phyloP scores from a whole-genome alignment of 2,113 vertebrate genomes.

The Pantherophis guttatus region DNA sequence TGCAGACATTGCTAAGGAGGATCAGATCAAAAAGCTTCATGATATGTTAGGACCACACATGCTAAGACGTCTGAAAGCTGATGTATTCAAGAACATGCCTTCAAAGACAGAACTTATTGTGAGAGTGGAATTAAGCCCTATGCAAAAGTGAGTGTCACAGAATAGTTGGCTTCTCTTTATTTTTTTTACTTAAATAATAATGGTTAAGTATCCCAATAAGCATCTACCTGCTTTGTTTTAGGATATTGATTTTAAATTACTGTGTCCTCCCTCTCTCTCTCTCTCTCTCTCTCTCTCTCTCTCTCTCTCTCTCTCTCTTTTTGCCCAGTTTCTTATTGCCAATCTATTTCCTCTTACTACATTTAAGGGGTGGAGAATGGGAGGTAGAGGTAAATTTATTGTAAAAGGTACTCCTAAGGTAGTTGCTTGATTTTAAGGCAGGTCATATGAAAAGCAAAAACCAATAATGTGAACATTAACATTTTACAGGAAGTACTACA shows the following conservation, averaged over 20 bases:
- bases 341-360: background rate
- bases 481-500: constrained; percentile 89
- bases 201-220: background rate
- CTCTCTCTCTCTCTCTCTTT: background rate
- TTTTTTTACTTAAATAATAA: background rate
- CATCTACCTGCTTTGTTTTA: background rate
- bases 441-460: background rate
- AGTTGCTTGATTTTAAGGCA: background rate
- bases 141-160: constrained; percentile 88
- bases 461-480: constrained; percentile 13
- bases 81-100: constrained; percentile 98
- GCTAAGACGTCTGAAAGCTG: constrained; percentile 94
- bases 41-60: constrained; percentile 98
- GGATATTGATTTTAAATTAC: background rate
- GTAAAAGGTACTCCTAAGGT: background rate
- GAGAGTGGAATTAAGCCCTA: constrained; percentile 92
- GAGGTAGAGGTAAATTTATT: background rate
- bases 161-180: background rate
- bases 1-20: constrained; percentile 97
- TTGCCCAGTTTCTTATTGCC: background rate
- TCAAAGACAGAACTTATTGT: constrained; percentile 97
- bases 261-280: too few species aligned
- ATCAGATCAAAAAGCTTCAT: constrained; percentile 98
- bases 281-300: background rate
- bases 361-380: background rate